Percentiles rank a stretch among this genome's conserved stretches.
phyloP scores from a whole-genome alignment of 2,888 invertebrate species.

The Bombylius major region DNA sequence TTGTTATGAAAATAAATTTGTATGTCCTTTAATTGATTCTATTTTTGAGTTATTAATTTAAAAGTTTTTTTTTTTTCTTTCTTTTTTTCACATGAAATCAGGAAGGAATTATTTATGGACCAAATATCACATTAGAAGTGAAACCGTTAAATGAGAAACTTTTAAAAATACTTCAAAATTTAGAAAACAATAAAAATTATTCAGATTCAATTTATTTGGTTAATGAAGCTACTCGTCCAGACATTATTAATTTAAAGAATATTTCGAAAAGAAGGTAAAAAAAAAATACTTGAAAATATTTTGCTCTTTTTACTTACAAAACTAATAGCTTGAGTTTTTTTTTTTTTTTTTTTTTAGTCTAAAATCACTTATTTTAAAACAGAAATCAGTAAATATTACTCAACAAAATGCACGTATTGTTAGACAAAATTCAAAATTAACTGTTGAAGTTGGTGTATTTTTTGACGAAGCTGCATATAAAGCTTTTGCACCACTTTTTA shows the following conservation, averaged over 20 bases:
- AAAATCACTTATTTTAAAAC: no score
- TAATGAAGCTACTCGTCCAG: slow-evolving; percentile 1
- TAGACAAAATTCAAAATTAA: slow-evolving; percentile 32
- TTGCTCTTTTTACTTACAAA: no score
- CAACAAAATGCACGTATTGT: background rate
- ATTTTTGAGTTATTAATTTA: background rate
- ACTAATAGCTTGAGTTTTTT: no score
- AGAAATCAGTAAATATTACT: no score
- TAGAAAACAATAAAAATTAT: background rate
- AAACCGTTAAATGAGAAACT: slow-evolving; percentile 44
- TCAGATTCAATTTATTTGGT: slow-evolving; percentile 5
- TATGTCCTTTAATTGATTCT: slow-evolving; percentile 31
- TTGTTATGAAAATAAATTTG: slow-evolving; percentile 47
- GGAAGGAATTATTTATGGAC: slow-evolving; percentile 55
- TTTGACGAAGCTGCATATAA: slow-evolving; percentile 62
- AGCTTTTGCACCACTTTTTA: slow-evolving; percentile 54
- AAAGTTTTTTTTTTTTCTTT: background rate
- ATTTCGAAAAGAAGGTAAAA: background rate
- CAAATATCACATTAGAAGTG: slow-evolving; percentile 56
- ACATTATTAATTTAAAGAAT: background rate
- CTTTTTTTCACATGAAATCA: slow-evolving; percentile 23
- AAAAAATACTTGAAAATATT: no score
- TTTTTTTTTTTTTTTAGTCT: no score
- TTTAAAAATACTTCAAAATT: slow-evolving; percentile 27
- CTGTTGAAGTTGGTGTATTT: slow-evolving; percentile 60